Evolutionary conservation across 2,888 invertebrate species (phyloP).

Genomic region (Diabrotica balteata): DNA sequence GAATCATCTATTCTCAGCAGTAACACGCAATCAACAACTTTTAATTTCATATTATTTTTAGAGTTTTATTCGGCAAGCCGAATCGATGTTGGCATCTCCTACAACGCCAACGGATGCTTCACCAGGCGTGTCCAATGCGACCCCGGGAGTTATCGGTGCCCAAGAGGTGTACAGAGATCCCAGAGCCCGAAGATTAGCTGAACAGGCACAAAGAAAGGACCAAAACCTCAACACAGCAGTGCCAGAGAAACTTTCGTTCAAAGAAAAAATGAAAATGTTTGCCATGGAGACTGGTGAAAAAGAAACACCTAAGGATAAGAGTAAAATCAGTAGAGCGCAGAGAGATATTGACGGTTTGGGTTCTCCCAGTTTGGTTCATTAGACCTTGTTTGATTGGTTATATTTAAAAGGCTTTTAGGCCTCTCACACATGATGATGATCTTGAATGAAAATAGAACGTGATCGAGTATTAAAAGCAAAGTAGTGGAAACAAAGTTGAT

Average conservation of each 20-base stretch:
- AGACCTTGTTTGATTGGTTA: slow-evolving; percentile 1
- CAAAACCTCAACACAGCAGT: slow-evolving; percentile 69
- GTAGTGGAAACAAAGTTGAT: too few relatives aligned
- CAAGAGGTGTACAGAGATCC: slow-evolving; percentile 99
- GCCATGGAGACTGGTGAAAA: slow-evolving; percentile 95
- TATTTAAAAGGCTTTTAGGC: too few relatives aligned
- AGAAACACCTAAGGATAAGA: slow-evolving; percentile 91
- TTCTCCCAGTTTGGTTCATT: slow-evolving; percentile 57
- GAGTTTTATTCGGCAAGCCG: slow-evolving; percentile 83
- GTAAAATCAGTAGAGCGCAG: slow-evolving; percentile 95
- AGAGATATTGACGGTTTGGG: slow-evolving; percentile 84
- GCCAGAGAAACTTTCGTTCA: slow-evolving; percentile 93
- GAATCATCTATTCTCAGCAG: too few relatives aligned
- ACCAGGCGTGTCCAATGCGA: slow-evolving; percentile 66
- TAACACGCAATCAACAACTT: too few relatives aligned
- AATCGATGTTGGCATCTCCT: slow-evolving; percentile 79
- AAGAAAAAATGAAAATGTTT: slow-evolving; percentile 99
- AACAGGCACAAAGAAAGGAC: slow-evolving; percentile 71
- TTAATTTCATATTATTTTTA: slow-evolving; percentile 56
- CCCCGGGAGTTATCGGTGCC: slow-evolving; percentile 96
- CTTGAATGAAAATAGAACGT: too few relatives aligned
- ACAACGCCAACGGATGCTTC: slow-evolving; percentile 71
- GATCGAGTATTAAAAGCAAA: too few relatives aligned
- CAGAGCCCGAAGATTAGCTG: slow-evolving; percentile 83
- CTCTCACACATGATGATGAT: too few relatives aligned